Percentiles rank a stretch among this genome's conserved stretches.
Conservation (phyloP, 2,888 invertebrate species). For the Sceliomorpha sp. region DNA sequence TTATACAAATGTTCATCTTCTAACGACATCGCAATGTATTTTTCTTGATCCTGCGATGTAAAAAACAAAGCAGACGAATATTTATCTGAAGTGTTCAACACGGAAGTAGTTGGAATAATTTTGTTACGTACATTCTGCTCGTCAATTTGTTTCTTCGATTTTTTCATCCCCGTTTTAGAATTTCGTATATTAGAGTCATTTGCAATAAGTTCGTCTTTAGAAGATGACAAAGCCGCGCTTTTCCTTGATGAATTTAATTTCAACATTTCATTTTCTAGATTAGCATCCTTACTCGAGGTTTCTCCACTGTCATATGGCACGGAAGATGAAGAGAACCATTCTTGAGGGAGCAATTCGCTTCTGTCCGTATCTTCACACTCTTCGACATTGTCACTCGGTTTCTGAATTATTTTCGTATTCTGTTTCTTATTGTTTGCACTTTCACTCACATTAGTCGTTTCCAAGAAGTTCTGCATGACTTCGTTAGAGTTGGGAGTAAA, state of each 20-base stretch:
- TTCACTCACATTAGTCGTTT: constrained; percentile 20
- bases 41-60: constrained; percentile 58
- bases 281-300: constrained; percentile 1
- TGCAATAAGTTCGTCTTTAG: constrained; percentile 5
- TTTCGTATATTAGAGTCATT: neutral
- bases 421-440: neutral
- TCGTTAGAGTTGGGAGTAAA: constrained; percentile 61
- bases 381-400: neutral
- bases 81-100: neutral
- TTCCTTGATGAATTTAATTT: neutral
- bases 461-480: constrained; percentile 30
- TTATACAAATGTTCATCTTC: constrained; percentile 42
- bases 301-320: constrained; percentile 20
- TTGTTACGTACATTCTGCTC: constrained; percentile 30
- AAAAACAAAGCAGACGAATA: constrained; percentile 21
- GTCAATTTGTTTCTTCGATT: constrained; percentile 12
- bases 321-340: constrained; percentile 35
- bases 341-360: constrained; percentile 35
- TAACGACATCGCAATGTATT: constrained; percentile 47
- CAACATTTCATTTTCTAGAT: constrained; percentile 1
- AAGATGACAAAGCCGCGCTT: constrained; percentile 10
- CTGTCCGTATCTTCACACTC: constrained; percentile 13
- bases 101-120: constrained; percentile 16
- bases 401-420: constrained; percentile 9
- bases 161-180: constrained; percentile 17